Evolutionary conservation across 2,797 vertebrate genomes (phyloP).

Genomic region (Myoxocephalus aenaeus): DNA sequence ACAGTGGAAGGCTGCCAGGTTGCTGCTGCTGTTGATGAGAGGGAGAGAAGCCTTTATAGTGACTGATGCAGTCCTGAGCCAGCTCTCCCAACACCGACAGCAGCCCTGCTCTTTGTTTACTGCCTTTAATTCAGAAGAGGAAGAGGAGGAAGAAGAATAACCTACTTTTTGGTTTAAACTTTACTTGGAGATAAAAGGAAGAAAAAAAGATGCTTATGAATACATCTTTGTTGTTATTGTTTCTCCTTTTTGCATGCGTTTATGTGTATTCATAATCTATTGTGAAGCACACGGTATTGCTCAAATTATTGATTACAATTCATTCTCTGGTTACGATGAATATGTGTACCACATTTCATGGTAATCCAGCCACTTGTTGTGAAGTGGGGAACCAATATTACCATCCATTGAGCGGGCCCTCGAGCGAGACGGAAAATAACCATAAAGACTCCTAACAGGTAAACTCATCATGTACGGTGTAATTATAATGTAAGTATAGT

Average conservation of each 20-base stretch:
- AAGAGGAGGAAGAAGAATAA: constrained; percentile 10
- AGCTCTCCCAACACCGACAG: constrained; percentile 27
- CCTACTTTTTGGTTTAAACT: not conserved
- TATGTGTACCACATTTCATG: not conserved
- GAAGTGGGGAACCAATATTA: not conserved
- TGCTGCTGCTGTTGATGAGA: constrained; percentile 50
- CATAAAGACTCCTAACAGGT: not conserved
- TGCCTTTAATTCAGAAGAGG: not conserved
- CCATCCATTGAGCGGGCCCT: not conserved
- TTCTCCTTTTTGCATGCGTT: not conserved
- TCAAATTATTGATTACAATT: not conserved
- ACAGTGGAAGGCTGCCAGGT: constrained; percentile 47
- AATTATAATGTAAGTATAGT: not conserved
- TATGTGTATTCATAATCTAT: not conserved
- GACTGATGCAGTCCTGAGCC: constrained; percentile 42
- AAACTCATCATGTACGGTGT: not conserved
- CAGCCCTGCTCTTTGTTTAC: constrained; percentile 40
- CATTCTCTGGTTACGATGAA: not conserved
- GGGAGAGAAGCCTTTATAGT: constrained; percentile 38
- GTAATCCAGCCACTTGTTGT: not conserved
- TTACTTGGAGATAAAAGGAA: not conserved
- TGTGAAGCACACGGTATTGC: not conserved
- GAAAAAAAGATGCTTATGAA: not conserved
- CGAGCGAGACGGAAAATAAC: not conserved
- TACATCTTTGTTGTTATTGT: not conserved